A percentile compares a stretch with the other conserved stretches of the same genome.
Conservation (phyloP, 92 coral and sea anemone genomes). For the Galaxea fascicularis region DNA sequence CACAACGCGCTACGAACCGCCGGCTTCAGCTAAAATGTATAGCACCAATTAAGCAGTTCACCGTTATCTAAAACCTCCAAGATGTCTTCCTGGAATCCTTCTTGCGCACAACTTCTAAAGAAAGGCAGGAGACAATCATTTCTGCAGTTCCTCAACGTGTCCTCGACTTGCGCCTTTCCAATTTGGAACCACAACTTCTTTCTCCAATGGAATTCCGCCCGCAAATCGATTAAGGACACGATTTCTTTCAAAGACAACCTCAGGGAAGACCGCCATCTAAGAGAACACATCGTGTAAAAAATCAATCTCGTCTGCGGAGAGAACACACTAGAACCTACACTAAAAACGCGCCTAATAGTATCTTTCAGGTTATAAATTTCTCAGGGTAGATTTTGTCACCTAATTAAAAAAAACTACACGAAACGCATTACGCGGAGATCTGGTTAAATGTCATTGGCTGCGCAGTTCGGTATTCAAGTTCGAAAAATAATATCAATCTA, state of each 20-base stretch:
- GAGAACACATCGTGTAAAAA: neutral
- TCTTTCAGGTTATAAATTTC: too few species aligned
- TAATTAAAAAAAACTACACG: too few species aligned
- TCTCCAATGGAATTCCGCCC: slow-evolving; percentile 83
- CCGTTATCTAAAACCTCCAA: slow-evolving; percentile 83
- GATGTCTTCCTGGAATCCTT: slow-evolving; percentile 78
- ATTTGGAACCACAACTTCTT: slow-evolving; percentile 89
- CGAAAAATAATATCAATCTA: too few species aligned
- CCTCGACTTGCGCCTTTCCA: slow-evolving; percentile 82
- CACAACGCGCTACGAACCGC: too few species aligned
- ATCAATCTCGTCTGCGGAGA: neutral
- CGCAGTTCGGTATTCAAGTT: too few species aligned
- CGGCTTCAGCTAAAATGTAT: neutral
- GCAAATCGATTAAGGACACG: slow-evolving; percentile 65
- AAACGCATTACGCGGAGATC: too few species aligned
- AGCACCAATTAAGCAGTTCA: neutral
- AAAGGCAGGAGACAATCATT: slow-evolving; percentile 87
- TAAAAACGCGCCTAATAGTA: too few species aligned
- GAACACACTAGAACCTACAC: too few species aligned
- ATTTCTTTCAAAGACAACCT: slow-evolving; percentile 89
- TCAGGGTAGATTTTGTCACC: too few species aligned
- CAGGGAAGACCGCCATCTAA: slow-evolving; percentile 91
- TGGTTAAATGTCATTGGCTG: too few species aligned
- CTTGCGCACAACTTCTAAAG: slow-evolving; percentile 87
- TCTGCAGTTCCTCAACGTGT: slow-evolving; percentile 66